Evolutionary conservation across 2,113 vertebrate species (phyloP).

Genomic region (Xerus inauris): DNA sequence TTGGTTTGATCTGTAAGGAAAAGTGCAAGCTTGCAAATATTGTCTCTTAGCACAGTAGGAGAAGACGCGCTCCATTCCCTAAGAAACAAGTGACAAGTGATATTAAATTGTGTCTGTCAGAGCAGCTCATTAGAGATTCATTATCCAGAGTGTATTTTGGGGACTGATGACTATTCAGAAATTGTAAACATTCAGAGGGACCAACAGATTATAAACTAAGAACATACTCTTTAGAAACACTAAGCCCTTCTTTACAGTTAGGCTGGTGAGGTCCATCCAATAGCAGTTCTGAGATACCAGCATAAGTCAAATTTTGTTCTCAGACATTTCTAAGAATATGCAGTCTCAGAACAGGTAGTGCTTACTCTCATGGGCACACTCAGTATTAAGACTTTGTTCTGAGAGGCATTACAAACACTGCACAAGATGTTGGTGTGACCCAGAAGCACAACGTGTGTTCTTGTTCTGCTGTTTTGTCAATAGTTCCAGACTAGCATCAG

Average conservation of each 20-base stretch:
- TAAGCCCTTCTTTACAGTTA: not conserved
- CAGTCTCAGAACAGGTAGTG: not conserved
- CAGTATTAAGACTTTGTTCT: not conserved
- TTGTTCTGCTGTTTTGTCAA: not conserved
- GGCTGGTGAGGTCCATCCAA: not conserved
- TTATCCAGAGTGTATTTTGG: not conserved
- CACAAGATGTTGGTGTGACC: not conserved
- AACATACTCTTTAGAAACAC: not conserved
- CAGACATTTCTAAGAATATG: too few species aligned
- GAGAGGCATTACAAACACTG: not conserved
- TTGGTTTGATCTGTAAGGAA: not conserved
- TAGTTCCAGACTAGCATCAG: not conserved
- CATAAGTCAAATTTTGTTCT: not conserved
- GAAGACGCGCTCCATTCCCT: not conserved
- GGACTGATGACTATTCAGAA: not conserved
- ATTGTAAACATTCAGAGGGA: not conserved
- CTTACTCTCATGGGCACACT: not conserved
- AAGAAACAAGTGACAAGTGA: not conserved
- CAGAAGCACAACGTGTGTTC: not conserved
- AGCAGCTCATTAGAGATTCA: not conserved
- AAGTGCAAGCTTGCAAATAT: not conserved
- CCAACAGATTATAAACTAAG: not conserved
- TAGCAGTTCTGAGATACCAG: not conserved
- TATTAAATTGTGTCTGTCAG: not conserved
- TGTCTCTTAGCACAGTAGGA: not conserved